Percentiles rank a stretch among this genome's conserved stretches.
phyloP scores from a whole-genome alignment of 92 coral and sea anemone species.

The Palythoa heliodiscus region DNA sequence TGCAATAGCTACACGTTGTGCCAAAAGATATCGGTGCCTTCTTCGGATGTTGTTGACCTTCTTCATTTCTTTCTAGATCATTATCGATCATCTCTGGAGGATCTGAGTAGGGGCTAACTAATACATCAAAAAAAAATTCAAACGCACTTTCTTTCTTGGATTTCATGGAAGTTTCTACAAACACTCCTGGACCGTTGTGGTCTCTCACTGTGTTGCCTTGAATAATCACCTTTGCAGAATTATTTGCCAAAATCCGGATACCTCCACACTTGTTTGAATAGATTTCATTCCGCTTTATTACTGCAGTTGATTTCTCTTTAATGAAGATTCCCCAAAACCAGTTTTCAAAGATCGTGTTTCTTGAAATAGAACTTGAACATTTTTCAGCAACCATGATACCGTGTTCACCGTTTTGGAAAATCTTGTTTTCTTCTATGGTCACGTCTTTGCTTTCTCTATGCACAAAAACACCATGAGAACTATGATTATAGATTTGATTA shows the following conservation, averaged over 20 bases:
- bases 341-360: not conserved
- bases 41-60: too few relatives aligned
- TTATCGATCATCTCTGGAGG: not conserved
- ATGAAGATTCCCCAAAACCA: conserved; percentile 30
- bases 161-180: too few relatives aligned
- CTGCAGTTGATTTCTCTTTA: not conserved
- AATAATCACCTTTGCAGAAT: not conserved
- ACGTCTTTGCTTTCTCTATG: not conserved
- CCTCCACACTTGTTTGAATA: conserved; percentile 20
- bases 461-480: not conserved
- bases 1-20: conserved; percentile 13
- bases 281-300: conserved; percentile 15
- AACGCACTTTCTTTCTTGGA: too few relatives aligned
- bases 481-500: too few relatives aligned
- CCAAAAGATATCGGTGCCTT: not conserved
- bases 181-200: conserved; percentile 13
- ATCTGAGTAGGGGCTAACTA: not conserved
- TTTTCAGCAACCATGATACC: not conserved
- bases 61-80: conserved; percentile 4
- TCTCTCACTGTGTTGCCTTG: not conserved
- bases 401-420: conserved; percentile 27
- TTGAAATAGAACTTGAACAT: not conserved
- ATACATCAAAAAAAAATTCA: too few relatives aligned
- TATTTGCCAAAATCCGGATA: not conserved
- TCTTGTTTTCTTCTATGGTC: not conserved